A percentile compares a stretch with the other conserved stretches of the same genome.
These are phyloP conservation scores for Noctua janthina DNA, from an alignment of 2,888 invertebrate species.

Conservation along the genomic window DNA sequence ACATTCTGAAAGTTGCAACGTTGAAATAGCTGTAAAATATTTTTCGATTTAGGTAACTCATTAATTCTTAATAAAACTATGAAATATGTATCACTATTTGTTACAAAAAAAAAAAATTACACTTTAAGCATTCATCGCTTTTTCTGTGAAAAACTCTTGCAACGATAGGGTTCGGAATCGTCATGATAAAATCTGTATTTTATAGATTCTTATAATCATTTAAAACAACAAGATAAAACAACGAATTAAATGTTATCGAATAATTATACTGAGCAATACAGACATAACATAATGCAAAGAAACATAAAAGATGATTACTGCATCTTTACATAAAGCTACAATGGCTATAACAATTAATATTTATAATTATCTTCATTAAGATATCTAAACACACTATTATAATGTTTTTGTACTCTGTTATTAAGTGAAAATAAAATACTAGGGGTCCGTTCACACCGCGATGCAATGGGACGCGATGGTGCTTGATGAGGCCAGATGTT, in stretches of 20 bases:
- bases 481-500: background rate
- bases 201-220: background rate
- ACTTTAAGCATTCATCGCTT: background rate
- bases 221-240: background rate
- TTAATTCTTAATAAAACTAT: too few relatives aligned
- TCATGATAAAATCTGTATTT: background rate
- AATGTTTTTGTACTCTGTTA: constrained; percentile 1
- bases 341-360: constrained; percentile 6
- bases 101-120: too few relatives aligned
- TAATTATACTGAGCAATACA: constrained; percentile 4
- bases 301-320: constrained; percentile 9
- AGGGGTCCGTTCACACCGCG: background rate
- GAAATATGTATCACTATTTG: too few relatives aligned
- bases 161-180: too few relatives aligned
- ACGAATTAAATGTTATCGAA: constrained; percentile 9
- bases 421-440: constrained; percentile 5
- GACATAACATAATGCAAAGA: background rate
- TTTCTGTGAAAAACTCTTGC: background rate
- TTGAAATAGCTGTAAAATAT: background rate
- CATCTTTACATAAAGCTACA: constrained; percentile 4
- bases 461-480: background rate
- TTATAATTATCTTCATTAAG: background rate
- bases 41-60: background rate
- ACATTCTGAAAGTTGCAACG: too few relatives aligned
- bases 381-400: background rate